phyloP scores from a whole-genome alignment of 2,888 invertebrate species.

The Ferrisia virgata region DNA sequence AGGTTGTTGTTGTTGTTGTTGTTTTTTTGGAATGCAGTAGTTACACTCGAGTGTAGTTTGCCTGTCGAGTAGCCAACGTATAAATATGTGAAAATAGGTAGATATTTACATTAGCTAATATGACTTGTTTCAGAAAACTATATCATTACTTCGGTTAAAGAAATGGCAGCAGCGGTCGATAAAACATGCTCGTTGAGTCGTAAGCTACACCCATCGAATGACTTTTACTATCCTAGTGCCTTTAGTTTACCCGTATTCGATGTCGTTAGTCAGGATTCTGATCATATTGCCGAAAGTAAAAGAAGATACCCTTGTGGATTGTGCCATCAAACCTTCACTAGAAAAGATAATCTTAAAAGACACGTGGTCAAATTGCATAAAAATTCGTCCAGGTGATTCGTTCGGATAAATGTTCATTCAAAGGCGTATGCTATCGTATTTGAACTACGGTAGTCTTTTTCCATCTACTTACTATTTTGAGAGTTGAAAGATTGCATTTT shows the following conservation, averaged over 20 bases:
- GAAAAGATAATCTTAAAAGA: slow-evolving; percentile 44
- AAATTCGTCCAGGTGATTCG: background rate
- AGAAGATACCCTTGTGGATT: slow-evolving; percentile 37
- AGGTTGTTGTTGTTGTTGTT: too few relatives aligned
- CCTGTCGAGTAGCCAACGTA: too few relatives aligned
- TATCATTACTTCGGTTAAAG: slow-evolving; percentile 2
- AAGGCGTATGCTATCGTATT: background rate
- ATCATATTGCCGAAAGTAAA: background rate
- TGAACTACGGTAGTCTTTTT: background rate
- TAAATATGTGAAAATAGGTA: background rate
- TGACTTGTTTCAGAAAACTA: slow-evolving; percentile 14
- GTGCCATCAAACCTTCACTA: slow-evolving; percentile 35
- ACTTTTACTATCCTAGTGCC: background rate
- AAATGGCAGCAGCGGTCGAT: background rate
- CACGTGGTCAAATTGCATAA: slow-evolving; percentile 43
- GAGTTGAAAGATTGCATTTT: too few relatives aligned
- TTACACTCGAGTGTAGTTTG: slow-evolving; percentile 31
- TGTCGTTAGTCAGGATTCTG: background rate
- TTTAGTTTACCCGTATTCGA: background rate
- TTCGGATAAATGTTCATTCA: background rate
- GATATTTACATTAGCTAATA: background rate
- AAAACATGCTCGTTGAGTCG: background rate
- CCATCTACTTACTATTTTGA: background rate
- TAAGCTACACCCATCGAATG: background rate
- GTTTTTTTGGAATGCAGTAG: background rate